phyloP scores from a whole-genome alignment of 2,113 vertebrate genomes.

The Dolichotis patagonum region DNA sequence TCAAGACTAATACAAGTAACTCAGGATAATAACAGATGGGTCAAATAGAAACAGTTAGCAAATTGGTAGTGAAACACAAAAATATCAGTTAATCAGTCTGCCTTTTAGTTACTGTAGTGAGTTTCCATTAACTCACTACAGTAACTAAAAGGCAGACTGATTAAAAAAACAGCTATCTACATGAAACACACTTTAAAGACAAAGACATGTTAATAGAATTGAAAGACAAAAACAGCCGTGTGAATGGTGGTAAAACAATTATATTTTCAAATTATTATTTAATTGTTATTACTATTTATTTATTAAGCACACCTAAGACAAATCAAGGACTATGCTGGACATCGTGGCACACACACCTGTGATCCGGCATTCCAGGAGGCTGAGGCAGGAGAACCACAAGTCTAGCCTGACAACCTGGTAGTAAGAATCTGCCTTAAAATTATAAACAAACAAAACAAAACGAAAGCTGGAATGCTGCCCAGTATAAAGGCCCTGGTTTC shows the following conservation, averaged over 20 bases:
- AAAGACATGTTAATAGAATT: not conserved
- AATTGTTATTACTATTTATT: not conserved
- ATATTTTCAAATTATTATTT: not conserved
- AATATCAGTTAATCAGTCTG: too few relatives aligned
- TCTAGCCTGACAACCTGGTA: not conserved
- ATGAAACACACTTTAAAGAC: conserved; percentile 36
- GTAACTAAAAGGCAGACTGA: not conserved
- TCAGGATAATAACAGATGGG: not conserved
- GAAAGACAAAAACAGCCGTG: not conserved
- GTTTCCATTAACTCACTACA: too few relatives aligned
- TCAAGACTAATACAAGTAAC: conserved; percentile 15
- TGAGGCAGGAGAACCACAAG: not conserved
- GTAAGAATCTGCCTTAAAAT: not conserved
- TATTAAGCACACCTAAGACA: not conserved
- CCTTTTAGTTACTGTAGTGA: too few relatives aligned
- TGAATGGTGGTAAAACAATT: not conserved
- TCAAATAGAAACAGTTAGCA: conserved; percentile 48
- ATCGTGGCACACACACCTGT: not conserved
- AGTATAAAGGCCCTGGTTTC: not conserved
- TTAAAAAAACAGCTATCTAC: not conserved
- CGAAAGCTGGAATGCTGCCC: not conserved
- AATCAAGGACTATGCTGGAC: not conserved
- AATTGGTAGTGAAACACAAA: not conserved
- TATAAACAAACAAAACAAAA: not conserved
- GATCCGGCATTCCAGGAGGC: not conserved